Base-by-base conservation (phyloP, 2,113 vertebrate genomes). In the Antennarius striatus region DNA sequence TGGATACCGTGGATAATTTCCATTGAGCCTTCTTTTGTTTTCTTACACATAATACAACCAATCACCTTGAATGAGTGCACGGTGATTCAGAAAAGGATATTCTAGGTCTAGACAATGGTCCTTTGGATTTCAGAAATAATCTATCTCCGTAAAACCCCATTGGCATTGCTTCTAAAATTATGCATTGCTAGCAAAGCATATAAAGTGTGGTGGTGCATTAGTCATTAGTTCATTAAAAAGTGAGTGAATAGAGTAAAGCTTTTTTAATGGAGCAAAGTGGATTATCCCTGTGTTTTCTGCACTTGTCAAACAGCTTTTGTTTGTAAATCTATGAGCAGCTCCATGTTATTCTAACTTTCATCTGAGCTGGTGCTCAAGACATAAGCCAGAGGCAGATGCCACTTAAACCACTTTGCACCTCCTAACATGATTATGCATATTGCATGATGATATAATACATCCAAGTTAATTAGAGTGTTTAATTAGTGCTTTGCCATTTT, bases 141-240 rank as follows among this genome's bases (percentile, higher is more conserved):
- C 47, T 57, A n/a, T 36, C n/a, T 57, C 61, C 52, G 63, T 55
- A 48, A 64, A 51, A 46, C 9, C 3, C 12, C 6, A 32, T 58
- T 71, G 47, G 28, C 15, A 11, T 46, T 43, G 3, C 10, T 46
- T 45, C 43, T 40, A 14, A 4, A 3, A 36, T 43, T 32, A 45
- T 6, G 1, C 11, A 51, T 58, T 15, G 48, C 28, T 3, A 28
- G 74, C 14, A 51, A 32, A 61, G 55, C 39, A n/a, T 32, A 55
- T 67, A 42, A 43, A 67, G 40, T 3, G 36, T 49, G 45, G 16
- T 57, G 32, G 42, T 70, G 15, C 49, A 64, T 68, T 68, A 53
- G 30, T 70, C 60, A 36, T 69, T 32, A 73, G 56, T 30, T 53
- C 70, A 46, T 22, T 55, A 17, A 67, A 67, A 67, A 5, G 32